phyloP scores from a whole-genome alignment of 2,797 vertebrate genomes.

The Pseudochirops corinnae region DNA sequence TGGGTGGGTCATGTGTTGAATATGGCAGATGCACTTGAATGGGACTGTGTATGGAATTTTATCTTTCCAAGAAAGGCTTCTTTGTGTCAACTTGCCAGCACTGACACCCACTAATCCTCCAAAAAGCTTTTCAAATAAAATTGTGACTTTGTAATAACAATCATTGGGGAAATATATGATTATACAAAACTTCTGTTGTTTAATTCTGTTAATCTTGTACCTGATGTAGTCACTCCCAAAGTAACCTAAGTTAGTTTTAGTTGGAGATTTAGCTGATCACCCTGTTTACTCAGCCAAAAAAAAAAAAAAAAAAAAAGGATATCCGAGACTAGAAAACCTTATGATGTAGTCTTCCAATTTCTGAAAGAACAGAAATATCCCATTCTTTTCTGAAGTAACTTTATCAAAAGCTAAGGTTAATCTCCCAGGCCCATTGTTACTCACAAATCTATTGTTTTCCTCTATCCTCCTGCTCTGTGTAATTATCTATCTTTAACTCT shows the following conservation, averaged over 20 bases:
- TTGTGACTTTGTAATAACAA: neutral
- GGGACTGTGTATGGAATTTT: neutral
- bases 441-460: neutral
- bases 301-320: neutral
- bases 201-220: conserved; percentile 42
- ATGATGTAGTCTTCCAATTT: neutral
- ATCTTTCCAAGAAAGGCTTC: neutral
- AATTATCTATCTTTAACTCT: neutral
- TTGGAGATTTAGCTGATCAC: conserved; percentile 29
- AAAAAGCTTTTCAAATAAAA: conserved; percentile 65
- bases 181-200: conserved; percentile 30
- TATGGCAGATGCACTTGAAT: conserved; percentile 3
- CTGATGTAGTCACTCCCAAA: conserved; percentile 48
- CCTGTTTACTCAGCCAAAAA: conserved; percentile 40
- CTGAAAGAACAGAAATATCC: conserved; percentile 13
- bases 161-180: conserved; percentile 2
- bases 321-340: neutral
- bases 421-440: neutral
- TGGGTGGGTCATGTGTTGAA: neutral
- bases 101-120: conserved; percentile 23
- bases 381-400: conserved; percentile 15
- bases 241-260: conserved; percentile 4
- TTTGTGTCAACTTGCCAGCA: neutral
- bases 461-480: neutral
- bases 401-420: conserved; percentile 9